These are phyloP conservation scores for Microcebus tavaratra DNA, from an alignment of 2,113 vertebrate species.

Conservation along the genomic window DNA sequence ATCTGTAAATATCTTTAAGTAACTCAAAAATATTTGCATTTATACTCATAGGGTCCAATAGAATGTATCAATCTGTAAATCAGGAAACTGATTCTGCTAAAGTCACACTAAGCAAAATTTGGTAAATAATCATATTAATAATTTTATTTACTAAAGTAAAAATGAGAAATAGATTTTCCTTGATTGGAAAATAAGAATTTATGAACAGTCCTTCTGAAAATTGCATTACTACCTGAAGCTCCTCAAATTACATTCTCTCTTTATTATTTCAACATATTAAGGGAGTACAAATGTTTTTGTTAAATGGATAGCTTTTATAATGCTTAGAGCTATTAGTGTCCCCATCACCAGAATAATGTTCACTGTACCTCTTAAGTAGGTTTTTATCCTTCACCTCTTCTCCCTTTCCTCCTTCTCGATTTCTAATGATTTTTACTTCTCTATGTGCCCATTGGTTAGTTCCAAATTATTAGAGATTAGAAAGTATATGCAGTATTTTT, in stretches of 20 bases:
- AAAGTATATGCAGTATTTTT: too few relatives aligned
- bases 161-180: neutral
- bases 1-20: neutral
- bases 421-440: too few relatives aligned
- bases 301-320: too few relatives aligned
- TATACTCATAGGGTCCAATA: neutral
- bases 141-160: conserved; percentile 7
- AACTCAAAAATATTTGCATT: neutral
- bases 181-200: neutral
- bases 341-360: too few relatives aligned
- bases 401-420: too few relatives aligned
- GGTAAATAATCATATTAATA: neutral
- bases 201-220: neutral
- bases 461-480: too few relatives aligned
- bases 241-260: neutral
- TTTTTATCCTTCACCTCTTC: too few relatives aligned
- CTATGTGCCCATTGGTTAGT: too few relatives aligned
- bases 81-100: neutral
- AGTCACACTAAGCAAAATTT: neutral
- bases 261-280: too few relatives aligned
- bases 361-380: too few relatives aligned
- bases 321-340: too few relatives aligned
- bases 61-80: neutral
- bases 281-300: too few relatives aligned
- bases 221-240: neutral